Percentiles rank a stretch among this genome's conserved stretches.
Conservation (phyloP, 30 jellyfish, hydroid and myxozoan genomes). For the Pseudorhiza aurosa region DNA sequence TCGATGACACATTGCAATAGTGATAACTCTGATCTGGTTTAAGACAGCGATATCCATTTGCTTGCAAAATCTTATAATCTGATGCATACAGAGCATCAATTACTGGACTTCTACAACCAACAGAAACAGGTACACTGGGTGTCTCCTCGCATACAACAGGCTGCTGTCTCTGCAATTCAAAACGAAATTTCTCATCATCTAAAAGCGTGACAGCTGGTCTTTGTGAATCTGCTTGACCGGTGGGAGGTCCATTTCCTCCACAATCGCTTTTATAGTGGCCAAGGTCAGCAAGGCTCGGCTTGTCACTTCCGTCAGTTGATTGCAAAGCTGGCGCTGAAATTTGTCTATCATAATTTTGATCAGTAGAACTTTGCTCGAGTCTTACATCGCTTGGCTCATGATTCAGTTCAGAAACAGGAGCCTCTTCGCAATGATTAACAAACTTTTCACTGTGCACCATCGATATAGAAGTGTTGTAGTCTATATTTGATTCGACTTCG, state of each 20-base stretch:
- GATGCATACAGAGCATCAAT: slow-evolving; percentile 56
- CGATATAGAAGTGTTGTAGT: not conserved
- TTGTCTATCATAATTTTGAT: not conserved
- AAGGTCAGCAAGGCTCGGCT: too few relatives aligned
- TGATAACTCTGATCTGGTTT: not conserved
- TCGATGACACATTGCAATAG: not conserved
- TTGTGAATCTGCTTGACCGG: not conserved
- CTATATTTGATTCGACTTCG: not conserved
- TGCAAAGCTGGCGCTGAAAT: too few relatives aligned
- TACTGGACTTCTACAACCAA: slow-evolving; percentile 7
- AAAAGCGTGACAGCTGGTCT: not conserved
- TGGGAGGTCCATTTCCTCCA: not conserved
- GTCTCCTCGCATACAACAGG: not conserved
- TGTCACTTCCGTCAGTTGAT: too few relatives aligned
- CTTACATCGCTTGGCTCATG: not conserved
- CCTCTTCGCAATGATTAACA: not conserved
- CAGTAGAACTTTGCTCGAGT: not conserved
- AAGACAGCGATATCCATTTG: slow-evolving; percentile 33
- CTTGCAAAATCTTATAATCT: slow-evolving; percentile 35
- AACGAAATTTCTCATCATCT: not conserved
- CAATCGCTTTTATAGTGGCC: not conserved
- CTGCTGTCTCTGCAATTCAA: not conserved
- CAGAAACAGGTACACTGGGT: not conserved
- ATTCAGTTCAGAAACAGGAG: too few relatives aligned
- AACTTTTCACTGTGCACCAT: not conserved